Base-by-base conservation (phyloP, 2,888 invertebrate genomes). In the Gasteruption jaculator region DNA sequence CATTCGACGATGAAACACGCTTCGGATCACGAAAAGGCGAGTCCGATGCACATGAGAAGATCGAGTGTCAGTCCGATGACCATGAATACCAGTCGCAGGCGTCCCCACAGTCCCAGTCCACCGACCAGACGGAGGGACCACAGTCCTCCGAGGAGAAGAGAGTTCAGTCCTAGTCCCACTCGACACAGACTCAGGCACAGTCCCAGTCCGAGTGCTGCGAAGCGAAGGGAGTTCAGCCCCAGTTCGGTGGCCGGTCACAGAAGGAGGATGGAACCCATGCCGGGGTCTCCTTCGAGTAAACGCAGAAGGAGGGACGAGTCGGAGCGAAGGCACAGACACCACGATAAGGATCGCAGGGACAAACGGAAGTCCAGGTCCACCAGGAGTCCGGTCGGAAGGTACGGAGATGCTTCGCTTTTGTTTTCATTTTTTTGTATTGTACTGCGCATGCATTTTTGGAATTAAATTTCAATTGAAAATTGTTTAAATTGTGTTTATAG, bases 251-350 rank as follows among this genome's bases (percentile, higher is more conserved):
- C 56, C 10, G 60, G 66, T 32, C 46, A 64, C 10, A 59, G 69
- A 42, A 57, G 57, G 16, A 59, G 68, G 20, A 52, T 49, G n/a
- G 60, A 59, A 20, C 59, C 68, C 3, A 62, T 71, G 42, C 52
- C 58, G 12, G 61, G 73, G 5, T 72, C 74, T 2, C 55, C 66
- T 5, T 61, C 67, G 24, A 72, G 69, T 54, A 63, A 75, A 26
- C 58, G 73, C 44, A 62, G 71, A 56, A 51, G 74, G n/a, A 63
- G 67, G 32, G 73, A 73, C 6, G 67, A 64, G 8, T 56, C 66
- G 1, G 72, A 74, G 46, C 60, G 74, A 36, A 69, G 74, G 51
- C 75, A 73, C 47, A 65, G 73, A 37, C 68, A 74, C 48, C 74
- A 74, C 46, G 75, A 75, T 8, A 71, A 74, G 38, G 70, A 74